These are phyloP conservation scores for Rousettus leschenaultii DNA, from an alignment of 2,113 vertebrate genomes.

Conservation along the genomic window DNA sequence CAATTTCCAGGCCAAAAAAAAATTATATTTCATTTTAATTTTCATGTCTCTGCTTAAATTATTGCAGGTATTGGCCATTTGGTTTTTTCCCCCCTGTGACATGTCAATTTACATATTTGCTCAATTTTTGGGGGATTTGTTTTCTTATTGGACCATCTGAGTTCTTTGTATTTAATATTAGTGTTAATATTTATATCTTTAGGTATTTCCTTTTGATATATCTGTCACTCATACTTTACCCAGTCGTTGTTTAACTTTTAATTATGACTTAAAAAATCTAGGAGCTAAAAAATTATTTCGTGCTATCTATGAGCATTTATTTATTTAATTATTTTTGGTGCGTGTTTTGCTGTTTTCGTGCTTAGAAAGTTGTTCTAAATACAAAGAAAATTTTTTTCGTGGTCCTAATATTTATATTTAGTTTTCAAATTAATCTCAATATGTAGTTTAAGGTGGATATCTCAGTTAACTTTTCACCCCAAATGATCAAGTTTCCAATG, in stretches of 20 bases:
- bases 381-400: neutral
- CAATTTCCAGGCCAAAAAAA: neutral
- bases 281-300: neutral
- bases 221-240: neutral
- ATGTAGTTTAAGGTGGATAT: neutral
- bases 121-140: neutral
- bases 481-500: neutral
- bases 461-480: neutral
- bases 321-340: neutral
- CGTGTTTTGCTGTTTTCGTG: neutral
- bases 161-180: neutral
- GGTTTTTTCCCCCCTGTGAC: neutral
- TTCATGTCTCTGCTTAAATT: neutral
- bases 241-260: neutral
- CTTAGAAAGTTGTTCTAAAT: neutral
- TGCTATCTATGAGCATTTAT: neutral
- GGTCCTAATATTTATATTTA: neutral
- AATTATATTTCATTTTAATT: neutral
- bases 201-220: neutral
- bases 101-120: neutral
- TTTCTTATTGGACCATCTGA: neutral
- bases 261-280: neutral
- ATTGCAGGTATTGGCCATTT: neutral
- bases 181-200: neutral
- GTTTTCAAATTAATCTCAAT: neutral